Evolutionary conservation across 2,797 vertebrate species (phyloP).

Genomic region (Myoxocephalus aenaeus): DNA sequence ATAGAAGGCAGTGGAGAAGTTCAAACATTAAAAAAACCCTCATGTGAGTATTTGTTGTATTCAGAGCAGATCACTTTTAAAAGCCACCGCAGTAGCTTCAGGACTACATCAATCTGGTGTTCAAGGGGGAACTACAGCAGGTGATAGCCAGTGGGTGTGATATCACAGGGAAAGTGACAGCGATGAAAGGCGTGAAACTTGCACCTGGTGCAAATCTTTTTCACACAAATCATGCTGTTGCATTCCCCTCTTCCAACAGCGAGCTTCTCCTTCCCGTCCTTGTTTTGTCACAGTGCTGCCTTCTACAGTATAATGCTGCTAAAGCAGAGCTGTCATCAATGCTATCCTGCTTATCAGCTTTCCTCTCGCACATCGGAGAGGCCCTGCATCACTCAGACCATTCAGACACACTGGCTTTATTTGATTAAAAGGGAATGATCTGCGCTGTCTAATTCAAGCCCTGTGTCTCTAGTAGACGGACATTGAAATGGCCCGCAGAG

Average conservation of each 20-base stretch:
- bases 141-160: conserved; percentile 65
- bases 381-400: conserved; percentile 46
- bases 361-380: conserved; percentile 50
- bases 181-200: conserved; percentile 60
- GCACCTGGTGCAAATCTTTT: conserved; percentile 57
- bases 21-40: conserved; percentile 20
- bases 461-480: conserved; percentile 37
- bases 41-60: conserved; percentile 24
- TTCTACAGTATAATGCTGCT: conserved; percentile 45
- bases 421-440: conserved; percentile 59
- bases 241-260: conserved; percentile 22
- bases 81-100: conserved; percentile 35
- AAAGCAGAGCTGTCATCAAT: conserved; percentile 61
- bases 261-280: conserved; percentile 36
- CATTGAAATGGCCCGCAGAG: conserved; percentile 30
- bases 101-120: conserved; percentile 41
- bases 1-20: conserved; percentile 19
- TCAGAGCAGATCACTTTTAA: conserved; percentile 39
- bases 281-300: conserved; percentile 50
- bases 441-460: conserved; percentile 53
- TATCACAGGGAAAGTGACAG: conserved; percentile 57
- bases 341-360: conserved; percentile 58
- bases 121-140: conserved; percentile 54
- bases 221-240: conserved; percentile 47
- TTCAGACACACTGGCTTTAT: conserved; percentile 59